Evolutionary conservation across 1,140 invertebrate genomes (phyloP).

Genomic region (Idris sp.): DNA sequence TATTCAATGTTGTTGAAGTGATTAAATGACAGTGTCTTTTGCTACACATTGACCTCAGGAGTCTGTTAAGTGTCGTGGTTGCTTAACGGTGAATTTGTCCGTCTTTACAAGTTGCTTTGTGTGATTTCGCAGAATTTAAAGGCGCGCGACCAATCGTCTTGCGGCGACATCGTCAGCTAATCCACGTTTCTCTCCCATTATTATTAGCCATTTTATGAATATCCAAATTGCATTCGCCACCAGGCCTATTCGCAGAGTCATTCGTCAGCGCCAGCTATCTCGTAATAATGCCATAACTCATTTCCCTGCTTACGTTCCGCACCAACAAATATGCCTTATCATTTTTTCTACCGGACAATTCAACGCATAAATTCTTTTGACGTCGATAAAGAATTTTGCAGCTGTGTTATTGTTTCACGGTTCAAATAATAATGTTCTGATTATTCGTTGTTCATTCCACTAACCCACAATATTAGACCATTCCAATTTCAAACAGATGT

Average conservation of each 20-base stretch:
- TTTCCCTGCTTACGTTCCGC: constrained; percentile 34
- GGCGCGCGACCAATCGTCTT: constrained; percentile 58
- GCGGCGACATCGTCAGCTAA: constrained; percentile 30
- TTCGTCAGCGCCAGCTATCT: constrained; percentile 56
- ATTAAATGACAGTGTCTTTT: constrained; percentile 41
- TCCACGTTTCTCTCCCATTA: constrained; percentile 22
- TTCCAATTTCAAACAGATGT: constrained; percentile 21
- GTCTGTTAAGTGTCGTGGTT: constrained; percentile 61
- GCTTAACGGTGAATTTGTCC: constrained; percentile 69
- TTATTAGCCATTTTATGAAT: constrained; percentile 64
- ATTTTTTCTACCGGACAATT: constrained; percentile 26
- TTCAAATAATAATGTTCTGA: constrained; percentile 11
- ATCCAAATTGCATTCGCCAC: constrained; percentile 64
- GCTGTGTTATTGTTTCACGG: constrained; percentile 28
- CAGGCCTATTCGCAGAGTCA: constrained; percentile 35
- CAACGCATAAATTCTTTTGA: constrained; percentile 8
- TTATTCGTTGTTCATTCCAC: constrained; percentile 12
- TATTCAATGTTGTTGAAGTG: neutral
- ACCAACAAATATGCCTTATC: constrained; percentile 25
- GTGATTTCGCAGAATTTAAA: constrained; percentile 62
- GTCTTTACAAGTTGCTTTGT: too few relatives aligned
- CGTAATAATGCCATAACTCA: constrained; percentile 58
- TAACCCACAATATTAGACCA: constrained; percentile 24
- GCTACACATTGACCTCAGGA: constrained; percentile 51
- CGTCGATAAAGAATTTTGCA: constrained; percentile 8